These are phyloP conservation scores for Podargus strigoides DNA, from an alignment of 2,797 vertebrate species.

Conservation along the genomic window DNA sequence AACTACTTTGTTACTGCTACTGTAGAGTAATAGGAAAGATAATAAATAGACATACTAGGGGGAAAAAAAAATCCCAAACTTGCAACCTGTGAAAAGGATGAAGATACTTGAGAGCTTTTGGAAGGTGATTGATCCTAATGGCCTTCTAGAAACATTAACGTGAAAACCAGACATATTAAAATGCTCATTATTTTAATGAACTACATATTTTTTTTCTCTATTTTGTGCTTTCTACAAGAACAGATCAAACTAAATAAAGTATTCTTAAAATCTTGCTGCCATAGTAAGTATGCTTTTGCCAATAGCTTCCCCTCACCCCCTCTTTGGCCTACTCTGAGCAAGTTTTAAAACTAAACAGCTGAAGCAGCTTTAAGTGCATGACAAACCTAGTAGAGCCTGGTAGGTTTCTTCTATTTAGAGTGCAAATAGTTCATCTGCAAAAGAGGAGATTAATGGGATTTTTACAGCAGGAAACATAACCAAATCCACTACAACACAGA, in stretches of 20 bases:
- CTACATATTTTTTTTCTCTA: background rate
- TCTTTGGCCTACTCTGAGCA: background rate
- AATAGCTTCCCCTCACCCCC: background rate
- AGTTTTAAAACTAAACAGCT: background rate
- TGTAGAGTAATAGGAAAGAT: background rate
- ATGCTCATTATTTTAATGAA: background rate
- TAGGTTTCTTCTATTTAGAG: fast-evolving
- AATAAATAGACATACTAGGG: background rate
- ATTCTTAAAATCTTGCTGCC: background rate
- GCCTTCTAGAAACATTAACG: background rate
- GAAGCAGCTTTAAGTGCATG: background rate
- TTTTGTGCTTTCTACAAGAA: background rate
- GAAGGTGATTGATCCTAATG: background rate
- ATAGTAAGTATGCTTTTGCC: background rate
- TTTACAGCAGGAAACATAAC: background rate
- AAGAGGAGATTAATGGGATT: background rate
- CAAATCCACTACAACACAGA: background rate
- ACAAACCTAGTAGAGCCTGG: background rate
- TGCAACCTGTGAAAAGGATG: background rate
- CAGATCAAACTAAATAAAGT: background rate
- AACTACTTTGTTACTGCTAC: background rate
- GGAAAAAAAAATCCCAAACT: background rate
- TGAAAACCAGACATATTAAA: background rate
- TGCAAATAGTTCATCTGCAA: background rate
- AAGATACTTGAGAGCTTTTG: background rate